phyloP scores from a whole-genome alignment of 2,113 vertebrate genomes.

The Stegostoma tigrinum region DNA sequence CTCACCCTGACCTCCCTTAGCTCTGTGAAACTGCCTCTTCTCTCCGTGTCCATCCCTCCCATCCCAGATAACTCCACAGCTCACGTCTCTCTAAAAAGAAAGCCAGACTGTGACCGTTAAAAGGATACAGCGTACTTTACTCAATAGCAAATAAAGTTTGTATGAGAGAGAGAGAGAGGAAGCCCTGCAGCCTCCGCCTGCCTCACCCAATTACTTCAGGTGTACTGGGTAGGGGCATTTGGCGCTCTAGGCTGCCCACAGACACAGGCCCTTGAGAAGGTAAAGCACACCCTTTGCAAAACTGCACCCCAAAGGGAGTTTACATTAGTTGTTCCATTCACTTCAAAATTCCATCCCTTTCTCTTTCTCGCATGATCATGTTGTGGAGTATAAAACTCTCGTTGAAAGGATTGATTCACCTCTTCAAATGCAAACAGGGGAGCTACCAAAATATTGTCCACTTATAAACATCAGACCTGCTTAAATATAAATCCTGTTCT shows the following conservation, averaged over 20 bases:
- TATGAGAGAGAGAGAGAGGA: neutral
- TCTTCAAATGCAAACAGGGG: neutral
- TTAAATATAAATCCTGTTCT: neutral
- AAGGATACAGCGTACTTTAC: neutral
- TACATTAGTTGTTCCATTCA: neutral
- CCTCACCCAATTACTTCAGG: neutral
- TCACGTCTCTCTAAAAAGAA: neutral
- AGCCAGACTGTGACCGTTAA: neutral
- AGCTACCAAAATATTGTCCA: neutral
- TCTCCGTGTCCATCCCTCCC: neutral
- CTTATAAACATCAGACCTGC: neutral
- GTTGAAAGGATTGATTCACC: neutral
- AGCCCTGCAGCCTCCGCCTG: neutral
- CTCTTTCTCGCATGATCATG: neutral
- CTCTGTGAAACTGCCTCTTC: neutral
- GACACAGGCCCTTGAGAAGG: neutral
- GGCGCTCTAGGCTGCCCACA: neutral
- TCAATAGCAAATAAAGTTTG: neutral
- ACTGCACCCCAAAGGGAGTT: neutral
- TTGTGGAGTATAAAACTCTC: neutral
- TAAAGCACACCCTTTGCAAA: neutral
- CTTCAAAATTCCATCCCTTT: neutral
- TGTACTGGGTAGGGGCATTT: neutral
- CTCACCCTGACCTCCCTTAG: neutral
- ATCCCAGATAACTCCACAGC: neutral